Evolutionary conservation across 2,888 invertebrate species (phyloP).

Genomic region (Lycocerus yunnanus): DNA sequence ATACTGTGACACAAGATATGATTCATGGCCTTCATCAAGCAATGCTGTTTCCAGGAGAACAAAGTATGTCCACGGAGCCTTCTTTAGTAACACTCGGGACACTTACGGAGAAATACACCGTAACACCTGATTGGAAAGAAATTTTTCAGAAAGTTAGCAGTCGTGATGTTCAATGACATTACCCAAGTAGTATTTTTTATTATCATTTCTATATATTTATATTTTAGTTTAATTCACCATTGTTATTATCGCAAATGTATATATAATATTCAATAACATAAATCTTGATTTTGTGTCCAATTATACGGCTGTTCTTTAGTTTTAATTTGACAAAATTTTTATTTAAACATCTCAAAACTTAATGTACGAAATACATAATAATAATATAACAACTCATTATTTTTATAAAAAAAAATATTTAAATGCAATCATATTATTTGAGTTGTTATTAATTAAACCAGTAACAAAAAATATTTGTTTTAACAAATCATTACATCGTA

Average conservation of each 20-base stretch:
- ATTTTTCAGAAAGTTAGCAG: constrained; percentile 15
- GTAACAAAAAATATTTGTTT: too few relatives aligned
- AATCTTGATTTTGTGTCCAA: too few relatives aligned
- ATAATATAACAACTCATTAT: too few relatives aligned
- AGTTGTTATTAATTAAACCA: too few relatives aligned
- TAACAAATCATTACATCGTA: too few relatives aligned
- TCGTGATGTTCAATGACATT: not conserved
- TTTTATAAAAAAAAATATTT: too few relatives aligned
- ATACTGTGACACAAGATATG: constrained; percentile 42
- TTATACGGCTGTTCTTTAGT: too few relatives aligned
- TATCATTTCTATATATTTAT: not conserved
- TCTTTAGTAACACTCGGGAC: constrained; percentile 42
- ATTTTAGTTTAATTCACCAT: not conserved
- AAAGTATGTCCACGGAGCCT: constrained; percentile 32
- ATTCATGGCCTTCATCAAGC: constrained; percentile 31
- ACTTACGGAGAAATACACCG: constrained; percentile 42
- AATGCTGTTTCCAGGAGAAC: constrained; percentile 31
- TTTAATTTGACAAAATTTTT: too few relatives aligned
- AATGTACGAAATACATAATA: too few relatives aligned
- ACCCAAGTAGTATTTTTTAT: not conserved
- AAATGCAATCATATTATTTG: too few relatives aligned
- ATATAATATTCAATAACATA: too few relatives aligned
- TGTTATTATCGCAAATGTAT: not conserved
- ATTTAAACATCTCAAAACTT: too few relatives aligned
- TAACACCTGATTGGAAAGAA: constrained; percentile 45